phyloP scores from a whole-genome alignment of 2,888 invertebrate genomes.

The Eupithecia centaureata region DNA sequence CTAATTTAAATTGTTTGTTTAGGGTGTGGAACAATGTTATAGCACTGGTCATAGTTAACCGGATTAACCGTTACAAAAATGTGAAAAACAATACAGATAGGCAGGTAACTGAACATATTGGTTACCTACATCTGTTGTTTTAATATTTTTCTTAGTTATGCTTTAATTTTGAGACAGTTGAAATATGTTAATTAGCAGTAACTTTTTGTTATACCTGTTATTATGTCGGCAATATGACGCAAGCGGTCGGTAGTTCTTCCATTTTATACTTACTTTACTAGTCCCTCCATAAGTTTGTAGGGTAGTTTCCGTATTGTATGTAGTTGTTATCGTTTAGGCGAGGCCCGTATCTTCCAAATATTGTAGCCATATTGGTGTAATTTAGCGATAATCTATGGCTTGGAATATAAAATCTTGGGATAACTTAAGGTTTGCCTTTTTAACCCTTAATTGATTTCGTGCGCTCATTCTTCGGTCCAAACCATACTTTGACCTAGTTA shows the following conservation, averaged over 20 bases:
- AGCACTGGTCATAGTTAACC: too few relatives aligned
- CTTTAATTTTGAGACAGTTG: not conserved
- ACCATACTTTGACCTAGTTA: not conserved
- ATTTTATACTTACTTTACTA: slow-evolving; percentile 68
- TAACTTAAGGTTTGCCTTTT: not conserved
- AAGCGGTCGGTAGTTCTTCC: slow-evolving; percentile 61
- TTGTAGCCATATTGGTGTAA: slow-evolving; percentile 69
- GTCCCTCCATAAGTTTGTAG: slow-evolving; percentile 76
- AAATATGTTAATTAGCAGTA: too few relatives aligned
- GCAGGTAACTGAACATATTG: too few relatives aligned
- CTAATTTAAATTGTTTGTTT: too few relatives aligned
- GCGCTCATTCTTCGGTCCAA: not conserved
- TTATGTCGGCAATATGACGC: slow-evolving; percentile 18
- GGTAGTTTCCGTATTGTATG: slow-evolving; percentile 54
- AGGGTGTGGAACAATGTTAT: too few relatives aligned
- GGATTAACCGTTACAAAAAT: too few relatives aligned
- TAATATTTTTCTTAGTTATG: not conserved
- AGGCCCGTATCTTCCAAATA: slow-evolving; percentile 75
- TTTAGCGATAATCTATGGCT: slow-evolving; percentile 47
- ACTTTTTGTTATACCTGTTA: not conserved
- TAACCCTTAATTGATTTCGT: not conserved
- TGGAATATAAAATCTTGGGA: slow-evolving; percentile 18
- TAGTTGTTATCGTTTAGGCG: slow-evolving; percentile 76
- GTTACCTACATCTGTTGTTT: not conserved
- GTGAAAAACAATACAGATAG: too few relatives aligned